Evolutionary conservation across 2,888 invertebrate genomes (phyloP).

Genomic region (Drosophila fulvimacula): DNA sequence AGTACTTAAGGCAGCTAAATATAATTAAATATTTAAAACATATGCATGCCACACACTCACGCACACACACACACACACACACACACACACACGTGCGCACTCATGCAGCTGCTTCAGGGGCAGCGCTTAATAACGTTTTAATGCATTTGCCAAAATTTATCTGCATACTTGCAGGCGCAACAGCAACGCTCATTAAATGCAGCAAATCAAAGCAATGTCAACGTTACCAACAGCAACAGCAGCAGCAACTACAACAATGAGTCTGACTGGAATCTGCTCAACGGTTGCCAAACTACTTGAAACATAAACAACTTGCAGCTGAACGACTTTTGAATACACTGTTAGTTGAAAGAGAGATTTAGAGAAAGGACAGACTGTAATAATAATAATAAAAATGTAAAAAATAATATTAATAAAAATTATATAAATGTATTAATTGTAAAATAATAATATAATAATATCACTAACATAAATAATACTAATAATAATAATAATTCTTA

Average conservation of each 20-base stretch:
- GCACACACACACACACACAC: conserved; percentile 15
- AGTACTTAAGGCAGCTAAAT: conserved; percentile 80
- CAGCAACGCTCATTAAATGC: conserved; percentile 76
- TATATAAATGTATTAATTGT: no score
- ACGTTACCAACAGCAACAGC: conserved; percentile 24
- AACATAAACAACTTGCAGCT: background rate
- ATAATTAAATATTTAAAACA: conserved; percentile 78
- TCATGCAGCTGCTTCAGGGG: conserved; percentile 15
- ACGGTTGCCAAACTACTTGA: conserved; percentile 20
- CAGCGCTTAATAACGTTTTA: conserved; percentile 72
- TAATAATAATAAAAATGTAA: no score
- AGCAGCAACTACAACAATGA: conserved; percentile 26
- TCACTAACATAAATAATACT: no score
- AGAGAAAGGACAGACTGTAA: no score
- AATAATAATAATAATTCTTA: no score
- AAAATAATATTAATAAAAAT: no score
- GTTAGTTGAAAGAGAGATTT: no score
- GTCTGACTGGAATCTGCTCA: conserved; percentile 33
- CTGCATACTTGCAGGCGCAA: conserved; percentile 73
- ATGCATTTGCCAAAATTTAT: conserved; percentile 74
- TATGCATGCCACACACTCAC: conserved; percentile 43
- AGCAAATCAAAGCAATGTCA: conserved; percentile 58
- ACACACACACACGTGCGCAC: background rate
- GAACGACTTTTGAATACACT: conserved; percentile 11
- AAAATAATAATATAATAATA: no score